Evolutionary conservation across 92 coral and sea anemone genomes (phyloP).

Genomic region (Palythoa grandiflora): DNA sequence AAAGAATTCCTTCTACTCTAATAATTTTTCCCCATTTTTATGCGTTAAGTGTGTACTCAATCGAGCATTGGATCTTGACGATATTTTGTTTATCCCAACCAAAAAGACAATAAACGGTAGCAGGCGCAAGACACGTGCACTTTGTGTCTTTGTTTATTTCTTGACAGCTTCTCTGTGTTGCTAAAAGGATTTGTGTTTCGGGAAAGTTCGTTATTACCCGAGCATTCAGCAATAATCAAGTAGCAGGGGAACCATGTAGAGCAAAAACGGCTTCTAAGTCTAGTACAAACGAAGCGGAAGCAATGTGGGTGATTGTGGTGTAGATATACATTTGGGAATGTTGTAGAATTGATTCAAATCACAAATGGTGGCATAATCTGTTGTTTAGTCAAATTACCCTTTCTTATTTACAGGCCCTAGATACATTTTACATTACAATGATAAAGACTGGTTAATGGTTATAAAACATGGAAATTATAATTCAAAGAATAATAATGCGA

Average conservation of each 20-base stretch:
- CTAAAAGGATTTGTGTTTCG: too few species aligned
- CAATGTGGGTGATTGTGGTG: neutral
- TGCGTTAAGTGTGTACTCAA: neutral
- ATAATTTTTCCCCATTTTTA: neutral
- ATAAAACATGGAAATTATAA: neutral
- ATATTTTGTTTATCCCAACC: neutral
- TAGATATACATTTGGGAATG: neutral
- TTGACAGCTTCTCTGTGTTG: neutral
- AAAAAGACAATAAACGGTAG: neutral
- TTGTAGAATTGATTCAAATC: neutral
- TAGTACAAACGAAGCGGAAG: neutral
- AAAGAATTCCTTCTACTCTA: neutral
- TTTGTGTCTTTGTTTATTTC: neutral
- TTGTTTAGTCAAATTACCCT: neutral
- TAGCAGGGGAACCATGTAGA: neutral
- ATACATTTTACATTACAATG: neutral
- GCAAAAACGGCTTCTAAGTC: neutral
- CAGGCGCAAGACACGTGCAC: neutral
- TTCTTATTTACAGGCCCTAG: neutral
- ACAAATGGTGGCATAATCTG: too few species aligned
- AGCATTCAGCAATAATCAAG: neutral
- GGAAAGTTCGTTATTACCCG: neutral
- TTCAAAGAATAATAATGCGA: neutral
- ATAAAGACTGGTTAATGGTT: neutral
- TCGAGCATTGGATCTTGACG: neutral